phyloP scores from a whole-genome alignment of 2,797 vertebrate species.

The Masticophis lateralis region DNA sequence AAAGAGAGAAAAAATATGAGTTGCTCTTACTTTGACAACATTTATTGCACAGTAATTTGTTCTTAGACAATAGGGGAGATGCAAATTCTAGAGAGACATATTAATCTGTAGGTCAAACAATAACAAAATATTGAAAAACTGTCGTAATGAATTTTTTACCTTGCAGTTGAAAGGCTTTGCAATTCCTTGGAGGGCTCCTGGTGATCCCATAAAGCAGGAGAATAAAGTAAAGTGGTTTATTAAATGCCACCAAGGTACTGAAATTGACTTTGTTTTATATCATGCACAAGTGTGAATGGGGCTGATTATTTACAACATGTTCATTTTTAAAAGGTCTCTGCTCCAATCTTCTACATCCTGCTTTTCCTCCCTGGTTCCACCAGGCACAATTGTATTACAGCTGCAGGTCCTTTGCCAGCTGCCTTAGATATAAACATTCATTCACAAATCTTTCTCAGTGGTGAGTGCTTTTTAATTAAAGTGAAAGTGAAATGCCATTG shows the following conservation, averaged over 20 bases:
- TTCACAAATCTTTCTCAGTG: constrained; percentile 59
- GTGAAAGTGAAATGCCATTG: constrained; percentile 56
- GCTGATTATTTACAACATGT: constrained; percentile 70
- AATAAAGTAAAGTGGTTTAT: constrained; percentile 67
- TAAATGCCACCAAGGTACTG: constrained; percentile 64
- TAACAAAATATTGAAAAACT: constrained; percentile 70
- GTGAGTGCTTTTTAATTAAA: constrained; percentile 53
- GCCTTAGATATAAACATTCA: constrained; percentile 55
- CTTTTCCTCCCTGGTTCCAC: constrained; percentile 62
- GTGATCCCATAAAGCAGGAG: constrained; percentile 63
- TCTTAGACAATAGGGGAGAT: constrained; percentile 61
- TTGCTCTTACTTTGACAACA: constrained; percentile 59
- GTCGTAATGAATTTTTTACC: constrained; percentile 71
- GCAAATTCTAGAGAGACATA: constrained; percentile 70
- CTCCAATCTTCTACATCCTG: constrained; percentile 58
- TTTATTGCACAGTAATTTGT: constrained; percentile 68
- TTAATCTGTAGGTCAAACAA: constrained; percentile 74
- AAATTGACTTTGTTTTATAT: constrained; percentile 71
- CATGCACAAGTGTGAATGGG: constrained; percentile 59
- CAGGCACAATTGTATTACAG: constrained; percentile 54
- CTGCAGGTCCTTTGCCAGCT: constrained; percentile 54
- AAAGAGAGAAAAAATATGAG: not conserved
- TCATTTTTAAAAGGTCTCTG: constrained; percentile 65
- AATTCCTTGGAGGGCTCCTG: constrained; percentile 60
- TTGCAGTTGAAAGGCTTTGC: constrained; percentile 49